Evolutionary conservation across 2,113 vertebrate genomes (phyloP), one percentile per base, ranked within the genome.

Genomic region (Dromiciops gliroides): DNA sequence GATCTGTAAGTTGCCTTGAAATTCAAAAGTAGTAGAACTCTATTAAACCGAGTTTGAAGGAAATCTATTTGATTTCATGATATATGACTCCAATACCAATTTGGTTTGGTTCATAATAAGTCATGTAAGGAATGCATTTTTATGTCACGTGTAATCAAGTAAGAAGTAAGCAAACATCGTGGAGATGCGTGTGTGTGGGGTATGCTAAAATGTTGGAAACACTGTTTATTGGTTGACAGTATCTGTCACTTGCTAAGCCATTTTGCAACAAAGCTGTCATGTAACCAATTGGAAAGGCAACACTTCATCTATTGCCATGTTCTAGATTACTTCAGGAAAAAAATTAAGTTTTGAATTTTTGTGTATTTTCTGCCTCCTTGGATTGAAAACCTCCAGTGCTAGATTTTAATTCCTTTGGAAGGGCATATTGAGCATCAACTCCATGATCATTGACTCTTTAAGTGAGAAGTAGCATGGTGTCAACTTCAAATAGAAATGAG

Each of bases 91-190:
- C 37, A 96, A 37, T 95, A 60, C 93, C 48, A 48, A 93, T 50
- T 91, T 94, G 92, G 51, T 97, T 95, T 95, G 94, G 14, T 95
- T 37, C 92, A 3, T 51, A 37, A 48, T 10, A 11, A 91, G 48
- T 96, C 97, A 90, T 95, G 19, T 37, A 91, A 89, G 94, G 94
- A 95, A 98, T 97, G 96, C 31, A 90, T 94, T 95, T 94, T 93
- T 97, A 48, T 0, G 24, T 95, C 88, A 89, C 51, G 90, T 23
- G 91, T 49, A 47, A 90, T 48, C 90, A 93, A 94, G 51, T 83
- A 95, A 96, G 28, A 44, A 92, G 94, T 91, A 51, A 50, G 0
- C 48, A 98, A 83, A 16, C 89, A 94, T 52, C 23, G 49, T 96
- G 91, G 94, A 60, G 95, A 90, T 90, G 56, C 92, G 94, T 93